These are phyloP conservation scores for Chamaetylas fuelleborni DNA, from an alignment of 2,113 vertebrate genomes.

Conservation along the genomic window DNA sequence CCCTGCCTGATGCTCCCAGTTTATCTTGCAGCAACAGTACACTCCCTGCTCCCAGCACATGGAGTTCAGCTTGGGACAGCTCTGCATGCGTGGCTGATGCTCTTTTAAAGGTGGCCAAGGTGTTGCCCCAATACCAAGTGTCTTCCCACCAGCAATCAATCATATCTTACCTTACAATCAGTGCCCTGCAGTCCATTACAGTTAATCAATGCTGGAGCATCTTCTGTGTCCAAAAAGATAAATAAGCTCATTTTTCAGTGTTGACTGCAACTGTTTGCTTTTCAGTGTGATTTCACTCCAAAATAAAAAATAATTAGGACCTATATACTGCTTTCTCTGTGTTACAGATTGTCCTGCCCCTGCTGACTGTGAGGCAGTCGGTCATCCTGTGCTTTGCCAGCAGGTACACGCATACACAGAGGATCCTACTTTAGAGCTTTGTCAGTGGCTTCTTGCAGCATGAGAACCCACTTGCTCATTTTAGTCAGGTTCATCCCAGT, in stretches of 20 bases:
- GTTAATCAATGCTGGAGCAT: conserved; percentile 14
- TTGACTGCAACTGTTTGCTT: background rate
- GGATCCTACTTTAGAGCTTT: background rate
- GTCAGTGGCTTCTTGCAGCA: background rate
- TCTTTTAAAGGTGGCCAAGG: background rate
- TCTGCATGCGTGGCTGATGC: fast-evolving
- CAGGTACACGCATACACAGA: background rate
- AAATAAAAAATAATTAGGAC: conserved; percentile 2
- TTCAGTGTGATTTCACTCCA: background rate
- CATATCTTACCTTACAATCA: conserved; percentile 2
- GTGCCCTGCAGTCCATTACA: background rate
- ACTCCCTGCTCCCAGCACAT: background rate
- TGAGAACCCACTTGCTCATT: background rate
- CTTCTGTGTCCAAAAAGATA: conserved; percentile 24
- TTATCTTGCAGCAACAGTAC: background rate
- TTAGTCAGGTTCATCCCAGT: background rate
- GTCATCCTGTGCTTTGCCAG: background rate
- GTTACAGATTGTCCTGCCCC: background rate
- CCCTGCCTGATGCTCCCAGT: background rate
- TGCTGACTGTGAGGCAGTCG: background rate
- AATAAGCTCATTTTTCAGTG: conserved; percentile 13
- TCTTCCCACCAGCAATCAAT: background rate
- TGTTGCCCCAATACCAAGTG: background rate
- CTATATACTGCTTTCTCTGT: background rate
- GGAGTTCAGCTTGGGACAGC: background rate